Evolutionary conservation across 53 echinoderm and acorn worm genomes (phyloP), one percentile per base, ranked within the genome.

Genomic region (Henricia sp.): DNA sequence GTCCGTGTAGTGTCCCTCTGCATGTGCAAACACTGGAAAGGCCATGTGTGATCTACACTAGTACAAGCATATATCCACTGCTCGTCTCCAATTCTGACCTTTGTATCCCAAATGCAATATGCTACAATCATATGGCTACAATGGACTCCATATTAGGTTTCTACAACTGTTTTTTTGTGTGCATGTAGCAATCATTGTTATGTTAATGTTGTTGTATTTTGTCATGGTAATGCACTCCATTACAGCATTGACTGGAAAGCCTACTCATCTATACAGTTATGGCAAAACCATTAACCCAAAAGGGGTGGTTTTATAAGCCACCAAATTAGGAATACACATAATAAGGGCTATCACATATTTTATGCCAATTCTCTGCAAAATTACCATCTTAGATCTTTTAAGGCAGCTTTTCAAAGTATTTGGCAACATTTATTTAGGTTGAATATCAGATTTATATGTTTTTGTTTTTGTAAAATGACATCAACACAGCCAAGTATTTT

Each of bases 211-310:
- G 57, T 43, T 30, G 2, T 17, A 11, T 10, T 60, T 80, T 80
- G 80, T 80, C 32, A 80, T 80, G 80, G 27, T 80, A 80, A 80
- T 80, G 62, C 24, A 28, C 43, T 43, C n/a, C 1, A 37, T 77
- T 30, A 29, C 52, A 51, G 33, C 62, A 80, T 21, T 12, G 9
- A 36, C 34, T 60, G 62, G 62, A 0, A 5, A 48, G 41, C 28
- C 46, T n/a, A 12, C 1, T 29, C 30, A 60, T 30, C 36, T 20
- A 34, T 68, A 37, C 36, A 21, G 6, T 19, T 35, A 54, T 20
- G 34, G 6, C 48, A 43, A 44, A 10, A 80, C 63, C 80, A 80
- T 80, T 80, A 34, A 46, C 48, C 10, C 33, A 46, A 2, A 41
- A 41, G 65, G 80, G 50, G 48, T 43, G 64, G 60, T 3, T 30